These are phyloP conservation scores for Salvelinus alpinus DNA, from an alignment of 2,113 vertebrate species.

Conservation along the genomic window DNA sequence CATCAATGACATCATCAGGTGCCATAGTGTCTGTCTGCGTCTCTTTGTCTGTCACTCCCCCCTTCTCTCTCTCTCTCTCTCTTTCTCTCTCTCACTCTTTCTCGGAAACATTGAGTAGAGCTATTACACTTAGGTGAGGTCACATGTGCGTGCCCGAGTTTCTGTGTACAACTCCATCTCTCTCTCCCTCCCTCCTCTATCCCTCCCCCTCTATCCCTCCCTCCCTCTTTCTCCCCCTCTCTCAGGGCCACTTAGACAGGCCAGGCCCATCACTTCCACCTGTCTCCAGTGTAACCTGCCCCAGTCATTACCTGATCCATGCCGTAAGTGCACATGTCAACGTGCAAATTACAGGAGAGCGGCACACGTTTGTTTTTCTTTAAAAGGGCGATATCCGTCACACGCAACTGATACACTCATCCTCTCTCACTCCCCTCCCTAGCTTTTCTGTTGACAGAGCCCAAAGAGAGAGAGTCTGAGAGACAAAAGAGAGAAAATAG, in stretches of 20 bases:
- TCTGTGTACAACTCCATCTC: slow-evolving; percentile 30
- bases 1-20: slow-evolving; percentile 65
- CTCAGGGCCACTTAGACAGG: slow-evolving; percentile 24
- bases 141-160: neutral
- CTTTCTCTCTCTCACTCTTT: slow-evolving; percentile 7
- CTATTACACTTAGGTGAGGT: too few species aligned
- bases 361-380: slow-evolving; percentile 68
- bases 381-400: slow-evolving; percentile 67
- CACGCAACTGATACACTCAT: slow-evolving; percentile 59
- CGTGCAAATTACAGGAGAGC: slow-evolving; percentile 67
- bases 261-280: slow-evolving; percentile 63
- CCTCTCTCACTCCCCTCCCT: neutral
- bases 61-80: neutral
- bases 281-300: slow-evolving; percentile 68
- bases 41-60: neutral
- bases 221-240: too few species aligned
- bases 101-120: neutral
- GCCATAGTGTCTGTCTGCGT: slow-evolving; percentile 59
- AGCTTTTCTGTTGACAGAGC: slow-evolving; percentile 7
- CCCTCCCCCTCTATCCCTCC: slow-evolving; percentile 32
- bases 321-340: slow-evolving; percentile 74
- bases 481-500: slow-evolving; percentile 15
- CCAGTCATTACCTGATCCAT: slow-evolving; percentile 67
- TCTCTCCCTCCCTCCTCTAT: slow-evolving; percentile 6
- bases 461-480: slow-evolving; percentile 40